phyloP scores from a whole-genome alignment of 2,113 vertebrate species.

The Sakesphorus luctuosus region DNA sequence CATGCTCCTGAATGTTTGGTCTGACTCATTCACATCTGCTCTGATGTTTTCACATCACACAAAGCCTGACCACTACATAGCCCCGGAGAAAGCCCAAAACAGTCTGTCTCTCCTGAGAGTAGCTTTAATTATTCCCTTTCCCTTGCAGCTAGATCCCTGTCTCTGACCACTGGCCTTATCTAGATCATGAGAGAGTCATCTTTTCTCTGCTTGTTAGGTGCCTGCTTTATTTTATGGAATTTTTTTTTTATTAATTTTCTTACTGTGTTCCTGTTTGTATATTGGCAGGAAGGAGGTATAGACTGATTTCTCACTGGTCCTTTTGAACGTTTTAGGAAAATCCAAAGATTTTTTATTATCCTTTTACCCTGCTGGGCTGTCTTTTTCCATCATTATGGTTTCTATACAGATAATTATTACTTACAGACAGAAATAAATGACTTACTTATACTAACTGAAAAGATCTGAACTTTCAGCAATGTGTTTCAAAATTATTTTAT shows the following conservation, averaged over 20 bases:
- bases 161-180: not conserved
- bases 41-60: not conserved
- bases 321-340: constrained; percentile 26
- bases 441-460: constrained; percentile 40
- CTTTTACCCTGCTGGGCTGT: constrained; percentile 17
- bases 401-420: constrained; percentile 43
- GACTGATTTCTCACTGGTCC: constrained; percentile 2
- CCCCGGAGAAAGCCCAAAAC: not conserved
- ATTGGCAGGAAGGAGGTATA: not conserved
- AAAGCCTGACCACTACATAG: not conserved
- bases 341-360: constrained; percentile 30
- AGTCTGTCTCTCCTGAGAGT: not conserved
- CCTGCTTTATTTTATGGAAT: not conserved
- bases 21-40: not conserved
- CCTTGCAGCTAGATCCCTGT: not conserved
- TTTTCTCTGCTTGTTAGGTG: not conserved
- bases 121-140: not conserved
- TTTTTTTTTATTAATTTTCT: constrained; percentile 11
- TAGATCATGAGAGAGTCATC: not conserved
- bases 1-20: not conserved
- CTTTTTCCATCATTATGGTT: constrained; percentile 20
- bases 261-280: not conserved
- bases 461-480: constrained; percentile 33
- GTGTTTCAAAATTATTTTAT: constrained; percentile 35
- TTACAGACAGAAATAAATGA: constrained; percentile 43